Evolutionary conservation across 2,888 invertebrate species (phyloP).

Genomic region (Ferrisia virgata): DNA sequence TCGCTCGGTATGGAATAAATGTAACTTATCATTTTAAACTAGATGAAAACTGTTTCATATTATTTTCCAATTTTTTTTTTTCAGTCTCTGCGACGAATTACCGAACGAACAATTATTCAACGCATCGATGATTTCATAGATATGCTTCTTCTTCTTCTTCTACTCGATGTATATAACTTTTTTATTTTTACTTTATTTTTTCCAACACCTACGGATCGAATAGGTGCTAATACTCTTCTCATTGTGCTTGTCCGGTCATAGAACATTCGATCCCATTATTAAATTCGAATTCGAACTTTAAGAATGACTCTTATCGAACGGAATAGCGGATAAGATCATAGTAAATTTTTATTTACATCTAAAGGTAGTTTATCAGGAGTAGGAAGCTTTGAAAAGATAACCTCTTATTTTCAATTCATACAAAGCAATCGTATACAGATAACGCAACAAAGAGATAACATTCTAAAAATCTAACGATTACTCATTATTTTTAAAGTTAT

Average conservation of each 20-base stretch:
- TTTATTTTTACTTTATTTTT: too few relatives aligned
- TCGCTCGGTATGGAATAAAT: too few relatives aligned
- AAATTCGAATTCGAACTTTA: background rate
- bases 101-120: background rate
- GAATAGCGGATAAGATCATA: background rate
- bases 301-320: background rate
- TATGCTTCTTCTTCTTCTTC: background rate
- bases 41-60: too few relatives aligned
- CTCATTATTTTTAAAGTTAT: background rate
- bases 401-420: background rate
- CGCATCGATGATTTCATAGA: background rate
- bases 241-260: background rate
- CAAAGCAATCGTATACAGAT: background rate
- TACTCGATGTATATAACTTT: too few relatives aligned
- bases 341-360: background rate
- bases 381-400: background rate
- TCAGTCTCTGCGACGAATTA: background rate
- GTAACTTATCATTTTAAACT: background rate
- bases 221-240: background rate
- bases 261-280: background rate
- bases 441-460: slow-evolving; percentile 12
- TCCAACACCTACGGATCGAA: too few relatives aligned
- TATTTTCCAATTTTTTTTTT: background rate
- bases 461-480: background rate
- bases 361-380: background rate